Conservation (phyloP, 1,140 invertebrate species). For the Pygmarrhopalites habei region DNA sequence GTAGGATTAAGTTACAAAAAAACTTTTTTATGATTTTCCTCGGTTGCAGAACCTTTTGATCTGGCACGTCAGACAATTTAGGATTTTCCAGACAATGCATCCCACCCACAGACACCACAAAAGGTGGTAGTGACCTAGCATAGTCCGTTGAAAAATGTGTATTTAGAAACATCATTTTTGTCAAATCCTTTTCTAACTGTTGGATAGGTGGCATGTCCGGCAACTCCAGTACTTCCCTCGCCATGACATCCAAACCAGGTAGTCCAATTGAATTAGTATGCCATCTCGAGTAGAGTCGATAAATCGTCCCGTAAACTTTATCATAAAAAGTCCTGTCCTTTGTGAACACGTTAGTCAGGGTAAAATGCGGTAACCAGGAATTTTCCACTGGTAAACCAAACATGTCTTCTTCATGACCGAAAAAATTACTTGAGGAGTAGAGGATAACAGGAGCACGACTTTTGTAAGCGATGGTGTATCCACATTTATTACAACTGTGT, state of each 20-base stretch:
- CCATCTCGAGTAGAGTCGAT: neutral
- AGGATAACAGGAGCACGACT: neutral
- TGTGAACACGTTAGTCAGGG: neutral
- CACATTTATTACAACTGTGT: neutral
- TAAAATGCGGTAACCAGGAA: neutral
- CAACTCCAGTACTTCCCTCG: neutral
- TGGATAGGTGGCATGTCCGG: slow-evolving; percentile 4
- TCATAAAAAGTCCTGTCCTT: neutral
- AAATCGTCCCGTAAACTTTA: neutral
- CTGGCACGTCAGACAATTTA: no score
- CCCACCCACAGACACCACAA: slow-evolving; percentile 15
- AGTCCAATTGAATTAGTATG: neutral
- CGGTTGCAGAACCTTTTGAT: no score
- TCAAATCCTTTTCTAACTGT: neutral
- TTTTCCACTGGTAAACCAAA: neutral
- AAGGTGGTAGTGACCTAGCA: slow-evolving; percentile 25
- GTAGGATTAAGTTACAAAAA: no score
- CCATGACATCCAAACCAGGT: neutral
- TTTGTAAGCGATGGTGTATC: neutral
- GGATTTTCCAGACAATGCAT: slow-evolving; percentile 11
- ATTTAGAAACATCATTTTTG: slow-evolving; percentile 22
- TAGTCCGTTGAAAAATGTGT: slow-evolving; percentile 25
- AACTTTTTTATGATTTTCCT: no score
- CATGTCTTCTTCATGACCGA: neutral
- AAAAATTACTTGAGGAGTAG: neutral